These are phyloP conservation scores for Aspidiotus rigidus DNA, from an alignment of 2,888 invertebrate genomes.

Conservation along the genomic window DNA sequence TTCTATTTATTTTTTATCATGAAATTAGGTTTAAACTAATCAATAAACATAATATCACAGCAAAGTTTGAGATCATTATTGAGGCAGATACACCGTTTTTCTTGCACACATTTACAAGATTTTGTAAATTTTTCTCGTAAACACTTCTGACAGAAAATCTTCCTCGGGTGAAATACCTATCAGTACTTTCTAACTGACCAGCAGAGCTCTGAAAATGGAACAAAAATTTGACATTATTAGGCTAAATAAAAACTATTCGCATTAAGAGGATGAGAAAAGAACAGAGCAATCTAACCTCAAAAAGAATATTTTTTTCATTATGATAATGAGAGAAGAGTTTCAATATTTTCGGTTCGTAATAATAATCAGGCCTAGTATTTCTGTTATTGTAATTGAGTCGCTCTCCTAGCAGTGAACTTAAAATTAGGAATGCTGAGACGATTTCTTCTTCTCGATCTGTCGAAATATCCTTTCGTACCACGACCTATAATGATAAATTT, in stretches of 20 bases:
- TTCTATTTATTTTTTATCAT: too few relatives aligned
- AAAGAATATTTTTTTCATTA: conserved; percentile 31
- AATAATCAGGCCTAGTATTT: too few relatives aligned
- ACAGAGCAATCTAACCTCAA: conserved; percentile 32
- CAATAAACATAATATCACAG: background rate
- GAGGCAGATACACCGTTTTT: background rate
- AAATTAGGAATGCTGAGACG: conserved; percentile 56
- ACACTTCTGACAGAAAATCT: background rate
- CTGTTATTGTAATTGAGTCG: too few relatives aligned
- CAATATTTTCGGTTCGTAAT: conserved; percentile 20
- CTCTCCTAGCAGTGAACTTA: conserved; percentile 60
- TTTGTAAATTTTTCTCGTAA: background rate
- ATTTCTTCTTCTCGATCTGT: conserved; percentile 56
- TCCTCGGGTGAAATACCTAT: background rate
- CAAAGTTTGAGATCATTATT: background rate
- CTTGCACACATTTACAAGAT: background rate
- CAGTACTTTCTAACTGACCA: conserved; percentile 2
- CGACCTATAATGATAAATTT: conserved; percentile 46
- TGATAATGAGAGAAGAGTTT: conserved; percentile 34
- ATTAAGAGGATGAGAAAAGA: background rate
- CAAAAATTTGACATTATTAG: background rate
- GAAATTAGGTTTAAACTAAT: too few relatives aligned
- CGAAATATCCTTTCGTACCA: conserved; percentile 52
- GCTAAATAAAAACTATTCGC: background rate
- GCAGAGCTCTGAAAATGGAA: conserved; percentile 10